Conservation (phyloP, 2,888 invertebrate species). For the Onthophagus sagittarius region DNA sequence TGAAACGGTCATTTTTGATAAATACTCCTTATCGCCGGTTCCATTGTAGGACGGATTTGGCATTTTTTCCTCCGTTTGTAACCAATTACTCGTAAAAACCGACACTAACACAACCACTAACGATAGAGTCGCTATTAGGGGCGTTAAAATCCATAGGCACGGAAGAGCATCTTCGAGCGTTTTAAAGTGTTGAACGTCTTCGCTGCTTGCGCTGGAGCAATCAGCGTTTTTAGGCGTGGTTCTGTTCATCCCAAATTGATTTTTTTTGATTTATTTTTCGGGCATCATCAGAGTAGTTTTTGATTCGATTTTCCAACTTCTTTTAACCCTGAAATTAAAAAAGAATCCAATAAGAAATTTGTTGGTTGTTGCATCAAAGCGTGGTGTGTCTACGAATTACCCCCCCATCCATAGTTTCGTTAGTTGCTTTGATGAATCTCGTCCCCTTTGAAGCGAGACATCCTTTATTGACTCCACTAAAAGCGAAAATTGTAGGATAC, state of each 20-base stretch:
- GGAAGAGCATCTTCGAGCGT: slow-evolving; percentile 59
- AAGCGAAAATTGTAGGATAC: too few relatives aligned
- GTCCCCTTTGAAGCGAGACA: too few relatives aligned
- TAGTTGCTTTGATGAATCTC: too few relatives aligned
- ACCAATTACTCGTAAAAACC: slow-evolving; percentile 78
- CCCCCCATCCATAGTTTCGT: too few relatives aligned
- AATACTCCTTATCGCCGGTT: slow-evolving; percentile 66
- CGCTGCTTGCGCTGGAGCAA: slow-evolving; percentile 34
- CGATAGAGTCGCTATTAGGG: slow-evolving; percentile 67
- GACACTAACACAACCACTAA: slow-evolving; percentile 69
- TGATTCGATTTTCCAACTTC: too few relatives aligned
- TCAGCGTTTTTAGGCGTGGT: slow-evolving; percentile 36
- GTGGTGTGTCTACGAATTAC: too few relatives aligned
- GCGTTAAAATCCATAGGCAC: slow-evolving; percentile 61
- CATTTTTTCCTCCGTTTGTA: slow-evolving; percentile 82
- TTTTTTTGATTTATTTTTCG: too few relatives aligned
- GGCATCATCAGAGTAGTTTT: too few relatives aligned
- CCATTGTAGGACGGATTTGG: slow-evolving; percentile 74
- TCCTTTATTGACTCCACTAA: too few relatives aligned
- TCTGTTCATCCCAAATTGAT: slow-evolving; percentile 38
- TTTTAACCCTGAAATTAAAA: too few relatives aligned
- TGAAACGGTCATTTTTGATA: slow-evolving; percentile 73
- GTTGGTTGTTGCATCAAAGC: too few relatives aligned
- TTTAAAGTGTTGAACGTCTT: slow-evolving; percentile 34
- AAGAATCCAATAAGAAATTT: too few relatives aligned